Base-by-base conservation (phyloP, 30 jellyfish, hydroid and myxozoan genomes). In the Aurelia sp. region DNA sequence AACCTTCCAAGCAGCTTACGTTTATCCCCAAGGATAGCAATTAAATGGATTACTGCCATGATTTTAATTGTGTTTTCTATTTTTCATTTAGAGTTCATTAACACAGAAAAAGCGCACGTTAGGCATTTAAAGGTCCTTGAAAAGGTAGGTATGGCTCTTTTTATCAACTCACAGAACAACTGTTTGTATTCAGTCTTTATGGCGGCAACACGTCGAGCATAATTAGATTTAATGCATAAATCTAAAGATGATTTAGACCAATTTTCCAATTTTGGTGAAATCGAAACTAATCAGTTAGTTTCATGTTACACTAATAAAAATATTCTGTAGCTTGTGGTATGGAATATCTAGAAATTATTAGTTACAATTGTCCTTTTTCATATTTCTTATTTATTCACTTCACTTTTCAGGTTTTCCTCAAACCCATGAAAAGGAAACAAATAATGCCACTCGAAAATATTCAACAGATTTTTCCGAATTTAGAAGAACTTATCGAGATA, bases 21-120 rank as follows among this genome's bases (percentile, higher is more conserved):
- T 38, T 38, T 38, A 38, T 38, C 50, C 9, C 50, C 50, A 38
- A 38, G 50, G 50, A 7, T 38, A 38, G 50, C 50, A 7, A 38
- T 38, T 38, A 38, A 7, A 38, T 1, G 50, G 0, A 0, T 4
- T 44, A 16, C 9, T 44, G 8, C 55, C 55, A 44, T 44, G 55
- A 44, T 44, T 44, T 44, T 44, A 2, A 44, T 44, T 9, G 15
- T 8, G 15, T 44, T 44, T 0, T 44, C 15, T 44, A 0, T 44
- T 0, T 44, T 44, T 44, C 9, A 44, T 44, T 13, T 74, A 93
- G 98, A 93, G 64, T 80, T 93, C 63, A 93, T 93, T 5, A 95
- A 93, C 70, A 93, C 98, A 6, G 98, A 93, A 75, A 88, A 86
- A 66, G 84, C 98, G 24, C 98, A 93, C 63, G 98, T 93, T 18